Percentiles rank a stretch among this genome's conserved stretches.
These are phyloP conservation scores for Conger conger DNA, from an alignment of 2,113 vertebrate genomes.

Conservation along the genomic window DNA sequence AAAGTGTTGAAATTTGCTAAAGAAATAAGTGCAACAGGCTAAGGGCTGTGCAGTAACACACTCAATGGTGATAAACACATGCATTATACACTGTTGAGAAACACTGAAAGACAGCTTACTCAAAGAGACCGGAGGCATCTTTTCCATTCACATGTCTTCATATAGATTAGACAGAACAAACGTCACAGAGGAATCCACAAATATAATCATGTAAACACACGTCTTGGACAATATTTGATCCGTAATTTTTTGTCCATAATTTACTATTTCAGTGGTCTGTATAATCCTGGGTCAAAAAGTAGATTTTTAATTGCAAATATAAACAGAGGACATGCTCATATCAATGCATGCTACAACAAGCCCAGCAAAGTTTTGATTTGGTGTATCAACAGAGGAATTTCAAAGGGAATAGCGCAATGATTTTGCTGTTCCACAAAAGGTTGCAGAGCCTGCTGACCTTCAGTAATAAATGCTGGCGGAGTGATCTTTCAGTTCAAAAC, in stretches of 20 bases:
- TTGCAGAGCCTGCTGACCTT: not conserved
- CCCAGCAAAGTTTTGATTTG: not conserved
- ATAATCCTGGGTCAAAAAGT: not conserved
- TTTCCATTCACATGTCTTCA: not conserved
- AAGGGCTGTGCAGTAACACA: not conserved
- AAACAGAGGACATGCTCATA: not conserved
- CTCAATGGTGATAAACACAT: not conserved
- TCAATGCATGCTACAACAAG: not conserved
- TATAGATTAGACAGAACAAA: not conserved
- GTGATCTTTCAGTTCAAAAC: not conserved
- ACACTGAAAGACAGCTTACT: slow-evolving; percentile 2
- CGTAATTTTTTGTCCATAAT: not conserved
- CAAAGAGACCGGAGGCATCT: not conserved
- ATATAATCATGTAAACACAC: too few relatives aligned
- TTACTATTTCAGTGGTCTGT: not conserved
- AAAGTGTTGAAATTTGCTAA: not conserved
- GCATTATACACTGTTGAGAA: not conserved
- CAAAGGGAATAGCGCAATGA: not conserved
- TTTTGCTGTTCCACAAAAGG: not conserved
- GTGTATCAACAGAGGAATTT: not conserved
- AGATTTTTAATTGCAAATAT: not conserved
- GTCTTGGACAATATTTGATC: not conserved
- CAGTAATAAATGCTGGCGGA: not conserved
- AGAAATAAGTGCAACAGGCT: slow-evolving; percentile 10
- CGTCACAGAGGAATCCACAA: not conserved